Evolutionary conservation across 2,797 vertebrate species (phyloP), one percentile per base, ranked within the genome.

Genomic region (Fistularia tabacaria): DNA sequence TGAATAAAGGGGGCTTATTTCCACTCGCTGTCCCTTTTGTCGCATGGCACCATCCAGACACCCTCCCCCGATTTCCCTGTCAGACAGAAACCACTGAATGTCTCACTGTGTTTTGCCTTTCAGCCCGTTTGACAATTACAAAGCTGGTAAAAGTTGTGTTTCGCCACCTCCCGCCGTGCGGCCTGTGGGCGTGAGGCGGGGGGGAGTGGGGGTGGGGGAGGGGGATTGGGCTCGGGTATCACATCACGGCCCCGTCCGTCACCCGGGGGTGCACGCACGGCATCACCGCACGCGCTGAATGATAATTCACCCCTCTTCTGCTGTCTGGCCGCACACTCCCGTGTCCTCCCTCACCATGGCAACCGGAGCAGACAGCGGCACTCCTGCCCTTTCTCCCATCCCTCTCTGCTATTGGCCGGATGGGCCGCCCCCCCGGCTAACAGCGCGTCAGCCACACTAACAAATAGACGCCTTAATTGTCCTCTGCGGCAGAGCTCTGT

Each of bases 1-100:
- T 88, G 88, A 92, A 92, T 92, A 92, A 92, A 92, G 84, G 84
- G 88, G 89, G 90, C 89, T 88, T 91, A 92, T 91, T 91, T 91
- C 87, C 86, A 91, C 50, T 62, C 42, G 44, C 46, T 71, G 45
- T 67, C 3, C 10, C 10, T 66, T 58, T 66, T 25, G 25, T 25
- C 5, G 25, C 25, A 25, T 5, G 25, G 25, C 9, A 9, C 7
- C 6, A 38, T 36, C 36, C n/a, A 6, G 49, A 25, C 25, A 25
- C 25, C 14, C 11, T 11, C 7, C 14, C 5, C 9, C 7, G 43
- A 6, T 44, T n/a, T n/a, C n/a, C n/a, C n/a, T n/a, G 6, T 9
- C 6, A 38, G 48, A 37, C n/a, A 9, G 48, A 0, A 38, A 13
- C 6, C 10, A 11, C 12, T n/a, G 8, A n/a, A 37, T 4, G n/a